Conservation (phyloP, 2,797 vertebrate species). For the Coendou prehensilis region DNA sequence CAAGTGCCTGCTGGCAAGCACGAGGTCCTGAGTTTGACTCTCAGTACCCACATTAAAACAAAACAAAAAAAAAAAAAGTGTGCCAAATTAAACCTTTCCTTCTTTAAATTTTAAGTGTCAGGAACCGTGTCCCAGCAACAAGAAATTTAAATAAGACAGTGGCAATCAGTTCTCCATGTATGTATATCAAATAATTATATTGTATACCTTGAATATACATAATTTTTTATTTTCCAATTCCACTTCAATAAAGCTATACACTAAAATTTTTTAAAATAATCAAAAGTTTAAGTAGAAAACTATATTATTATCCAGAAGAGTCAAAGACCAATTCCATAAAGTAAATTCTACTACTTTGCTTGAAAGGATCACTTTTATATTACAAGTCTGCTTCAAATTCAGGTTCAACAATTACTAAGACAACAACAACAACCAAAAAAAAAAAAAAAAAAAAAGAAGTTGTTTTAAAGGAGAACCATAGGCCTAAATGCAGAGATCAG, state of each 20-base stretch:
- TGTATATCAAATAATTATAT: not conserved
- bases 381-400: not conserved
- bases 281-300: not conserved
- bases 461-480: not conserved
- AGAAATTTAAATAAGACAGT: not conserved
- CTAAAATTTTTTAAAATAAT: not conserved
- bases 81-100: not conserved
- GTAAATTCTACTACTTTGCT: not conserved
- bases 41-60: too few relatives aligned
- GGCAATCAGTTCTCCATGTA: not conserved
- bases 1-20: too few relatives aligned
- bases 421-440: not conserved
- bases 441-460: not conserved
- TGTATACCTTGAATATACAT: not conserved
- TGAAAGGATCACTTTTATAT: not conserved
- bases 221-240: not conserved
- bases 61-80: too few relatives aligned
- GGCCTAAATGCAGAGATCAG: not conserved
- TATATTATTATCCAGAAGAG: slow-evolving; percentile 26
- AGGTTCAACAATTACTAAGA: slow-evolving; percentile 9
- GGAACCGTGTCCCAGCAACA: not conserved
- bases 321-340: not conserved
- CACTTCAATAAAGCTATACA: not conserved
- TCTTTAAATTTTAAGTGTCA: not conserved
- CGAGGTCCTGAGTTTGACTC: too few relatives aligned